Conservation (phyloP, 2,113 vertebrate species). For the Polyodon spathula region DNA sequence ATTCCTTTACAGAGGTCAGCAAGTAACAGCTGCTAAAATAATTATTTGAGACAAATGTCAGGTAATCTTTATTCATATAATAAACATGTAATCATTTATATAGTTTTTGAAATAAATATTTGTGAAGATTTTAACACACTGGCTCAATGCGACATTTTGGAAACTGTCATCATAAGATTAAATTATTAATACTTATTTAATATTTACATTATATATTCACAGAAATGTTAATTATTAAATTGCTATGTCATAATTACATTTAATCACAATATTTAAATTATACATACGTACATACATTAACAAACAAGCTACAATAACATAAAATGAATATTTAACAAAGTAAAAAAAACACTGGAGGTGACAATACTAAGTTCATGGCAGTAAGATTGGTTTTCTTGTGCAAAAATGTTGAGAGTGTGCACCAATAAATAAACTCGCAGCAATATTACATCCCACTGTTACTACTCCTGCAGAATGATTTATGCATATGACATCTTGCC, state of each 20-base stretch:
- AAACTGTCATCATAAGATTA: no score
- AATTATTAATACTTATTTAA: no score
- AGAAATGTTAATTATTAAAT: no score
- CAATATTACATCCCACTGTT: not conserved
- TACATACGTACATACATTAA: not conserved
- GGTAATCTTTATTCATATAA: slow-evolving; percentile 18
- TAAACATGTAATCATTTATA: not conserved
- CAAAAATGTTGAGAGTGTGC: slow-evolving; percentile 12
- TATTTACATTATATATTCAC: no score
- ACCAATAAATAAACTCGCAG: slow-evolving; percentile 6
- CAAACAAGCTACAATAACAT: slow-evolving; percentile 29
- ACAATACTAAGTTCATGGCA: slow-evolving; percentile 42
- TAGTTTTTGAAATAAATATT: no score
- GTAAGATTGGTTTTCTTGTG: slow-evolving; percentile 10
- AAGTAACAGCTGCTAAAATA: not conserved
- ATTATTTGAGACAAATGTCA: not conserved
- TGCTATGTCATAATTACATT: no score
- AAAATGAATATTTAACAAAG: not conserved
- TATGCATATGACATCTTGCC: slow-evolving; percentile 94
- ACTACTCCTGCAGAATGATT: not conserved
- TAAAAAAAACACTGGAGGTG: slow-evolving; percentile 42
- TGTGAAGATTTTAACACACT: no score
- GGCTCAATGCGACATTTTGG: no score
- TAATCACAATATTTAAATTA: no score
- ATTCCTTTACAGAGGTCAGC: not conserved